These are phyloP conservation scores for Beris morrisii DNA, from an alignment of 2,888 invertebrate genomes.

Conservation along the genomic window DNA sequence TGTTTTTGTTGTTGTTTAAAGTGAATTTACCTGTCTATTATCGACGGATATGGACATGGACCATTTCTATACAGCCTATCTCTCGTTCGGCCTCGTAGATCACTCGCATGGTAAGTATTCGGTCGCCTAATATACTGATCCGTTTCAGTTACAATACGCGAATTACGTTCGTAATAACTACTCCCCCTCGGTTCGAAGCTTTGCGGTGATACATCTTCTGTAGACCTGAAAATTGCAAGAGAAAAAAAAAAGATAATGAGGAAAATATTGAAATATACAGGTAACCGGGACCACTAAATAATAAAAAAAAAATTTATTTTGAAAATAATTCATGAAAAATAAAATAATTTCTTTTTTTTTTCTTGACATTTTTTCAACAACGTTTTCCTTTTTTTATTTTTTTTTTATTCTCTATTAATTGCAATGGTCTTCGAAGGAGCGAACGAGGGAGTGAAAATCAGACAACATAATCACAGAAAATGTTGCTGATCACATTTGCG, in stretches of 20 bases:
- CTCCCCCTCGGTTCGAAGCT: conserved; percentile 56
- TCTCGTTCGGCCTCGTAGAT: conserved; percentile 48
- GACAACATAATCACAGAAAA: too few species aligned
- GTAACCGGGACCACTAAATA: not conserved
- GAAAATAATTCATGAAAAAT: not conserved
- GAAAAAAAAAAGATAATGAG: conserved; percentile 31
- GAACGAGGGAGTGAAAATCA: not conserved
- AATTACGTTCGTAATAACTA: conserved; percentile 56
- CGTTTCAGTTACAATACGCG: conserved; percentile 51
- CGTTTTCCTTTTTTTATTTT: not conserved
- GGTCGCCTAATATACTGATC: conserved; percentile 50
- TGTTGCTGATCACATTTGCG: too few species aligned
- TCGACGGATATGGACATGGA: conserved; percentile 50
- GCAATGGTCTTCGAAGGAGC: not conserved
- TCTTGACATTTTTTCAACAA: not conserved
- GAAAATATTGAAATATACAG: conserved; percentile 10
- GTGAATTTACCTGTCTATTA: conserved; percentile 51
- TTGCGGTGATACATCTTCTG: conserved; percentile 57
- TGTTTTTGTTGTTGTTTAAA: too few species aligned
- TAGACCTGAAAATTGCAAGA: conserved; percentile 50
- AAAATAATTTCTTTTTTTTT: conserved; percentile 4
- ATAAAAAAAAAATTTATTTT: not conserved
- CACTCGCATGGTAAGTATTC: conserved; percentile 45
- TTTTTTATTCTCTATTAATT: not conserved
- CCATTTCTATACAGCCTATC: conserved; percentile 57